Percentiles rank a stretch among this genome's conserved stretches.
phyloP scores from a whole-genome alignment of 2,888 invertebrate genomes.

The Scaptodrosophila latifasciaeformis region DNA sequence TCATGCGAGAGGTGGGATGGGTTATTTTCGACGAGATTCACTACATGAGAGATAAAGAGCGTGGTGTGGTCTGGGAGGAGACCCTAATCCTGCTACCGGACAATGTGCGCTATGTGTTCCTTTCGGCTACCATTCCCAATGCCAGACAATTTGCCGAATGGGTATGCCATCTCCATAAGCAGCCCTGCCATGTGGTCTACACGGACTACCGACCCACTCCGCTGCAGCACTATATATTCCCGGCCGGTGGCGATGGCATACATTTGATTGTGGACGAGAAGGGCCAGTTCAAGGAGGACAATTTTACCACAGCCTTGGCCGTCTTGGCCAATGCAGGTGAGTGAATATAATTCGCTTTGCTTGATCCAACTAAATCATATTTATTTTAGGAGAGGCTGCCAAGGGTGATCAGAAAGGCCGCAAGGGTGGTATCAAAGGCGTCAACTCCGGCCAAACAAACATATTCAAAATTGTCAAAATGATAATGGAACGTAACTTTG shows the following conservation, averaged over 20 bases:
- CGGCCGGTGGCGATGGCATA: slow-evolving; percentile 95
- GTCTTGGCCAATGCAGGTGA: slow-evolving; percentile 85
- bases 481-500: slow-evolving; percentile 98
- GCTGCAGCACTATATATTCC: slow-evolving; percentile 98
- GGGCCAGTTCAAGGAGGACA: slow-evolving; percentile 97
- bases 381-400: slow-evolving; percentile 82
- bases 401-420: slow-evolving; percentile 88
- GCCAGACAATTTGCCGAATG: slow-evolving; percentile 96
- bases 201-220: slow-evolving; percentile 99
- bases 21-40: slow-evolving; percentile 99
- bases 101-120: slow-evolving; percentile 98
- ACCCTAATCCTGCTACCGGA: slow-evolving; percentile 97
- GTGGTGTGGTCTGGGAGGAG: slow-evolving; percentile 99
- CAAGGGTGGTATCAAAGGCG: slow-evolving; percentile 82
- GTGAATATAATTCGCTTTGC: slow-evolving; percentile 74
- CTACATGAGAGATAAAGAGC: slow-evolving; percentile 99
- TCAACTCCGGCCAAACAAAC: slow-evolving; percentile 82
- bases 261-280: slow-evolving; percentile 97
- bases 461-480: slow-evolving; percentile 99
- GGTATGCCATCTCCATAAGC: slow-evolving; percentile 95
- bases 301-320: slow-evolving; percentile 98
- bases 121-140: slow-evolving; percentile 99
- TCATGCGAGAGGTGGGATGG: slow-evolving; percentile 99
- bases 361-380: background rate
- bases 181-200: slow-evolving; percentile 99